Percentiles rank a stretch among this genome's conserved stretches.
These are phyloP conservation scores for Antheraea mylitta DNA, from an alignment of 1,140 invertebrate genomes.

Conservation along the genomic window DNA sequence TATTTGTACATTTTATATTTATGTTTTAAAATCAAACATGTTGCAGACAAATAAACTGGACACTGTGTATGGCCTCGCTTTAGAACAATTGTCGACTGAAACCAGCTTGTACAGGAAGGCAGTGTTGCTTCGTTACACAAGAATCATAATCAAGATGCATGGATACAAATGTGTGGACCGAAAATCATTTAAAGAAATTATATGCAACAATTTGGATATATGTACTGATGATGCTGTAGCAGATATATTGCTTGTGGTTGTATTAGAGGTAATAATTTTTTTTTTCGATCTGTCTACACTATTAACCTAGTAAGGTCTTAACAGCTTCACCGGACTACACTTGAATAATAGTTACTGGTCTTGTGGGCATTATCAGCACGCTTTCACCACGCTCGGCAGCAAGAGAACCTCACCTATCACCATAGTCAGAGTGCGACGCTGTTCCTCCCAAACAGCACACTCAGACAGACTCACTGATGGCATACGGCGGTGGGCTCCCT, in stretches of 20 bases:
- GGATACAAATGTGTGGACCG: slow-evolving; percentile 48
- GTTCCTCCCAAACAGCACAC: too few species aligned
- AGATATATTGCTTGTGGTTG: slow-evolving; percentile 39
- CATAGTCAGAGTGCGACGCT: too few species aligned
- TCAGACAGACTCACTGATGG: too few species aligned
- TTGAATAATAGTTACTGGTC: too few species aligned
- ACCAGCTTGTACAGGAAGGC: slow-evolving; percentile 56
- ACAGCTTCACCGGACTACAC: too few species aligned
- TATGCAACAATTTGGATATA: slow-evolving; percentile 52
- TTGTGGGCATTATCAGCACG: too few species aligned
- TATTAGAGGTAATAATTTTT: slow-evolving; percentile 6
- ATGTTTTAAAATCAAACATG: slow-evolving; percentile 7
- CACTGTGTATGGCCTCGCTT: slow-evolving; percentile 36
- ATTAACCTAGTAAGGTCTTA: too few species aligned
- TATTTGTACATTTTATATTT: too few species aligned
- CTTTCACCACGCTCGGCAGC: too few species aligned
- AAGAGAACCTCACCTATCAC: too few species aligned
- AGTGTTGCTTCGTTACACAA: slow-evolving; percentile 43
- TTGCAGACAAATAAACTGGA: slow-evolving; percentile 49
- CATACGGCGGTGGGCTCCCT: too few species aligned
- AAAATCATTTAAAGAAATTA: slow-evolving; percentile 40
- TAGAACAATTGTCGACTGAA: slow-evolving; percentile 49
- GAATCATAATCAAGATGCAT: slow-evolving; percentile 45
- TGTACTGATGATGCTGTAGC: slow-evolving; percentile 47
- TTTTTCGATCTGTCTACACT: too few species aligned